These are phyloP conservation scores for Pterophyllum scalare DNA, from an alignment of 2,113 vertebrate genomes.

Conservation along the genomic window DNA sequence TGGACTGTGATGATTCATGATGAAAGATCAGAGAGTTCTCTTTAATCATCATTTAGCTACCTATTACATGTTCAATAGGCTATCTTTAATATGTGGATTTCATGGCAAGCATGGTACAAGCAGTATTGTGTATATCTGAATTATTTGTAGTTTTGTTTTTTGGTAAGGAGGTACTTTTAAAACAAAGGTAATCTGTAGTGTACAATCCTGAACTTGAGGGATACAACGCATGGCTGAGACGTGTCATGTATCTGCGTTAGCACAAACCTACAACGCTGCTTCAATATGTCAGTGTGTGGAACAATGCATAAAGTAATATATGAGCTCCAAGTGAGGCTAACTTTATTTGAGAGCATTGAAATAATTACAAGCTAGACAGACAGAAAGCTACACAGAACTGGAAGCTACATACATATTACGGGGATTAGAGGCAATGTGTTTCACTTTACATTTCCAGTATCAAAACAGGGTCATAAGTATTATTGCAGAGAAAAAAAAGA, in stretches of 20 bases:
- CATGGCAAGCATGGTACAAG: slow-evolving; percentile 86
- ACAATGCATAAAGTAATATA: slow-evolving; percentile 72
- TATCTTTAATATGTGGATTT: slow-evolving; percentile 81
- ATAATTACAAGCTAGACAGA: slow-evolving; percentile 67
- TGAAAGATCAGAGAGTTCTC: slow-evolving; percentile 85
- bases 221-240: slow-evolving; percentile 63
- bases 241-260: slow-evolving; percentile 72
- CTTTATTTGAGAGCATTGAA: slow-evolving; percentile 66
- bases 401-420: slow-evolving; percentile 41
- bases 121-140: slow-evolving; percentile 81
- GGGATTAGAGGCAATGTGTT: slow-evolving; percentile 66
- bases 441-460: slow-evolving; percentile 59
- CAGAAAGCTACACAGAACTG: slow-evolving; percentile 69
- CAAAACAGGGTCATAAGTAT: slow-evolving; percentile 87
- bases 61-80: slow-evolving; percentile 82
- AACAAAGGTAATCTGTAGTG: slow-evolving; percentile 76
- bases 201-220: slow-evolving; percentile 78
- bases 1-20: slow-evolving; percentile 84
- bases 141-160: slow-evolving; percentile 78
- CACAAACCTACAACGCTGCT: slow-evolving; percentile 76
- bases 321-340: slow-evolving; percentile 54
- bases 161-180: slow-evolving; percentile 75
- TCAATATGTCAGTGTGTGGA: slow-evolving; percentile 67
- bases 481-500: slow-evolving; percentile 78
- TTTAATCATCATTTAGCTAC: slow-evolving; percentile 90